A percentile compares a stretch with the other conserved stretches of the same genome.
Conservation (phyloP, 2,797 vertebrate species). For the Sparus aurata region DNA sequence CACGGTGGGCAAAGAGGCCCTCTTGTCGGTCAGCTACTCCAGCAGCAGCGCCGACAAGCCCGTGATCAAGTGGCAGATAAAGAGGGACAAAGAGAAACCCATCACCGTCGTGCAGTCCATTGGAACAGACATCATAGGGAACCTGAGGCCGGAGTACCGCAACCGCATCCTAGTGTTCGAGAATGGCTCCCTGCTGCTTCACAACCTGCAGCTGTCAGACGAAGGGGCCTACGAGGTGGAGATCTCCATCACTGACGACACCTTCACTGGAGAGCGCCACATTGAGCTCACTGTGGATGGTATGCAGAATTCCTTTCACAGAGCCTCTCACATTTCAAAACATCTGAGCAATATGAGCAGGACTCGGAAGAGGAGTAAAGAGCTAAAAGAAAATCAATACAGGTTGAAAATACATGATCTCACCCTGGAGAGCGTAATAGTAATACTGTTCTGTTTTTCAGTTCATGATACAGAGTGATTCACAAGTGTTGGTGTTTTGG, state of each 20-base stretch:
- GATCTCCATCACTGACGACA: conserved; percentile 98
- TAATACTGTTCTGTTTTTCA: conserved; percentile 9
- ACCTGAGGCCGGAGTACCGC: conserved; percentile 92
- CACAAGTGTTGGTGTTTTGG: conserved; percentile 19
- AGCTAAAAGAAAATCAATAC: conserved; percentile 34
- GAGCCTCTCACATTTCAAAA: conserved; percentile 9
- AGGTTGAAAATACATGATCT: conserved; percentile 38
- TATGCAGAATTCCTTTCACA: conserved; percentile 71
- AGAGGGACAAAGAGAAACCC: conserved; percentile 91
- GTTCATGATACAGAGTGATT: conserved; percentile 29
- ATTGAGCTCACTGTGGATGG: conserved; percentile 96
- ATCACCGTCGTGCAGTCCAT: conserved; percentile 97
- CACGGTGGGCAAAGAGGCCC: conserved; percentile 90
- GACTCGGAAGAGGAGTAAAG: conserved; percentile 32
- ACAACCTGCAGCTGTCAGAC: conserved; percentile 91
- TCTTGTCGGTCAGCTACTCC: conserved; percentile 94
- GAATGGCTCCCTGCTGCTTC: conserved; percentile 94
- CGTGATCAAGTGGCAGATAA: conserved; percentile 97
- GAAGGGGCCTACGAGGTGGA: conserved; percentile 96
- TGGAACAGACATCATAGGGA: conserved; percentile 94
- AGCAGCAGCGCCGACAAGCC: conserved; percentile 94
- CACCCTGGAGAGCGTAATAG: conserved; percentile 17
- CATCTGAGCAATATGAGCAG: conserved; percentile 28
- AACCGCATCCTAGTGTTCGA: conserved; percentile 93
- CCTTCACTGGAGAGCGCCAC: conserved; percentile 94